Base-by-base conservation (phyloP, 2,113 vertebrate genomes). In the Colaptes auratus region DNA sequence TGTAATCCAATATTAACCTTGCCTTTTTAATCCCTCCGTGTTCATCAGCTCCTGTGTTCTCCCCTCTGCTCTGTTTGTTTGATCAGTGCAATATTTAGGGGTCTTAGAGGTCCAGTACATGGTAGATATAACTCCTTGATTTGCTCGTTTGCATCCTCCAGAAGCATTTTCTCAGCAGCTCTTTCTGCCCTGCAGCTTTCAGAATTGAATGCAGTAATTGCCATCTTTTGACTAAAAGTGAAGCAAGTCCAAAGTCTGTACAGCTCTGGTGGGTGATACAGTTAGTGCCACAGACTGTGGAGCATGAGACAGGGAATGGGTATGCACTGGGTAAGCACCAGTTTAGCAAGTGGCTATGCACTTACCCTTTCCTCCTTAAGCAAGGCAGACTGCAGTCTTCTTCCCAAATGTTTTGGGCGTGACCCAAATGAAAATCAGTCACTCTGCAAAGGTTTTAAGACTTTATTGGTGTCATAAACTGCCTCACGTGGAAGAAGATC, bases 201-300 rank as follows among this genome's bases (percentile, higher is more conserved):
- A 74, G 72, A 77, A 67, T 88, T 73, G 27, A 80, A 36, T 77
- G 66, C 58, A 53, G 56, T 42, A 39, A 60, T 39, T 1, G 3
- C 12, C 31, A 27, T 17, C 10, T 82, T 70, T 74, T 74, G 56
- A 74, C n/a, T n/a, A 19, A 64, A 78, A 69, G 33, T 48, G 58
- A 90, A 8, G 28, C 48, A 67, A 48, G 59, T 7, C 12, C 46
- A 36, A 61, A 56, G 59, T 31, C 56, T 30, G 36, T 70, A 23
- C 36, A 36, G 7, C 18, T 80, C 35, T 59, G 31, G 12, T 3
- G 1, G 3, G 3, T 8, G 36, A 27, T 7, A 39, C 2, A 1
- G 58, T 71, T 64, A 53, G 76, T 33, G 73, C 50, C 55, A 33
- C 39, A 88, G 36, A 27, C 42, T 74, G 52, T 44, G 58, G 53